Base-by-base conservation (phyloP, 2,888 invertebrate species). In the Spisula subtruncata region DNA sequence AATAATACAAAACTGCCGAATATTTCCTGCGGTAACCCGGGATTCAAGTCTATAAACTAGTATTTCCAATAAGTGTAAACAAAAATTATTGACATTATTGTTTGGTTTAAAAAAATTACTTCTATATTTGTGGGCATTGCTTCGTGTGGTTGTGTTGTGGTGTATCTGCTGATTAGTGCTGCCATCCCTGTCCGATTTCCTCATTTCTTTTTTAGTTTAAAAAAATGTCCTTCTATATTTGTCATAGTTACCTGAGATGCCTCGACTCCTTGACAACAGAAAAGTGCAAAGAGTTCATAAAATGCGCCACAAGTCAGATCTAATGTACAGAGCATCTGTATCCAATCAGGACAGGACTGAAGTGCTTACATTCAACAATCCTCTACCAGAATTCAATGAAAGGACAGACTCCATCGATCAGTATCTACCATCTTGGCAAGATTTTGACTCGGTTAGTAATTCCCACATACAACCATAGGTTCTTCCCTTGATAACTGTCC, bases 281-380 rank as follows among this genome's bases (percentile, higher is more conserved):
- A 90, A 90, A 81, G 86, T 94, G 51, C 90, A 90, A 35, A 85
- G 87, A 41, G 94, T 95, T 0, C 91, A 94, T 29, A 93, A 95
- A 85, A 93, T 93, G 87, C 92, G 94, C 16, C 96, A 96, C 94
- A 96, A 95, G 93, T 93, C 95, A 41, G 96, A 96, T 91, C 91
- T 96, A 51, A 96, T 96, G 96, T 96, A 94, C 89, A 92, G 96
- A 32, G 94, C 96, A 0, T 96, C 96, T 0, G 90, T 93, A 20
- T 95, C 90, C 46, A 96, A 96, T 90, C 93, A 95, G 86, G 96
- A 96, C 90, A 89, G 95, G 29, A 94, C 95, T 18, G 93, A 94
- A 41, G 94, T 96, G 41, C 93, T 96, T n/a, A 92, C 94, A 35
- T 94, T 94, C 93, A 96, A 96, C 92, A 96, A 95, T 91, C 96